Evolutionary conservation across 2,797 vertebrate species (phyloP).

Genomic region (Myotis planiceps): DNA sequence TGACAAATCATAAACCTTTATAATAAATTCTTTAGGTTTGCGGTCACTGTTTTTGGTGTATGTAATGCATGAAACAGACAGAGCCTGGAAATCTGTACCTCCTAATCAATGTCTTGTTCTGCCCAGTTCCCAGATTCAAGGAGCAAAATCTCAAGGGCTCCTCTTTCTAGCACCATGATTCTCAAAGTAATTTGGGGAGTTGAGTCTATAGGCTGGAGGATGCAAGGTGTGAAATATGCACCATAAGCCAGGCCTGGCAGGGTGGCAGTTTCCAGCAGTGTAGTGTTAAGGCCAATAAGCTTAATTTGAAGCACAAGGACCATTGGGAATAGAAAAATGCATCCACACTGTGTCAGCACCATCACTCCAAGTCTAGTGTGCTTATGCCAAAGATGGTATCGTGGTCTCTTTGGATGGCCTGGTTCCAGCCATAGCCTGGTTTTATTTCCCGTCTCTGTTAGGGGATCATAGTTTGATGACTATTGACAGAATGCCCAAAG

Average conservation of each 20-base stretch:
- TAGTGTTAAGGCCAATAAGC: neutral
- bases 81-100: neutral
- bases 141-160: neutral
- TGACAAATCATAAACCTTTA: neutral
- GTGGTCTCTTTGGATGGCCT: neutral
- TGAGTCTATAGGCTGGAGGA: neutral
- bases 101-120: neutral
- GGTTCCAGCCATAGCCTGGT: neutral
- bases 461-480: neutral
- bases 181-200: neutral
- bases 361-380: neutral
- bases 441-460: neutral
- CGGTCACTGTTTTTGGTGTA: neutral
- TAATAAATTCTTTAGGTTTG: neutral
- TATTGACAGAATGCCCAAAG: neutral
- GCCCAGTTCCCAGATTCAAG: neutral
- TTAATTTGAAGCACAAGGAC: slow-evolving; percentile 25
- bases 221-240: neutral
- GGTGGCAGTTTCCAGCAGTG: neutral
- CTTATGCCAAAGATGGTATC: slow-evolving; percentile 3
- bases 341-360: neutral
- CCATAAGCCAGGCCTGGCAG: neutral
- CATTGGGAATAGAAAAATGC: neutral
- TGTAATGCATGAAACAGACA: neutral
- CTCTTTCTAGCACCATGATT: neutral